A percentile compares a stretch with the other conserved stretches of the same genome.
Evolutionary conservation across 2,888 invertebrate species (phyloP).

Genomic region (Thecocarcelia acutangulata): DNA sequence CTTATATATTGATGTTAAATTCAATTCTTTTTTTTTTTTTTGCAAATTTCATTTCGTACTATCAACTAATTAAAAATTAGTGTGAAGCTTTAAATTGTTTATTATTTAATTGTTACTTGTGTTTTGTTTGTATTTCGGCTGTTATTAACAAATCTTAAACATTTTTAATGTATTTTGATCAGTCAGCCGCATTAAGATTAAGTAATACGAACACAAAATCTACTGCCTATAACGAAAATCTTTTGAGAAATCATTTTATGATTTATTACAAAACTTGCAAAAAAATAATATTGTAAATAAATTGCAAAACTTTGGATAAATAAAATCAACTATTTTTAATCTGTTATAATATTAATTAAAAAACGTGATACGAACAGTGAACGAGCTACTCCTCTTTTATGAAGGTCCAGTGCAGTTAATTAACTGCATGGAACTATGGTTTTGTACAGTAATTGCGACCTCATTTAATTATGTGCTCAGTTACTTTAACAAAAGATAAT

Average conservation of each 20-base stretch:
- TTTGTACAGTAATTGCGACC: too few species aligned
- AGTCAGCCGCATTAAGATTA: constrained; percentile 63
- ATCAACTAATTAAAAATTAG: constrained; percentile 45
- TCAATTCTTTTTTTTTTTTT: constrained; percentile 26
- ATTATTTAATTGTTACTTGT: constrained; percentile 47
- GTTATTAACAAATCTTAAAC: constrained; percentile 62
- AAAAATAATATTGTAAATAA: background rate
- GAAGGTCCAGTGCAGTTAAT: too few species aligned
- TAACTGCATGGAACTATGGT: too few species aligned
- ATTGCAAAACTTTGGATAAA: background rate
- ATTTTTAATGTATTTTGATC: constrained; percentile 61
- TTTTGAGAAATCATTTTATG: constrained; percentile 55
- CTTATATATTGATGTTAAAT: constrained; percentile 52
- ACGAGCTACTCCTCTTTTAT: too few species aligned
- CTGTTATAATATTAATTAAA: too few species aligned
- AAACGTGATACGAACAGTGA: too few species aligned
- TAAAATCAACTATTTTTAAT: background rate
- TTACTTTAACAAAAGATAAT: too few species aligned
- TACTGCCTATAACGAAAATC: constrained; percentile 53
- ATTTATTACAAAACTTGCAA: constrained; percentile 17
- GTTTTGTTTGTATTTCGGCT: constrained; percentile 42
- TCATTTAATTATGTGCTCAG: too few species aligned
- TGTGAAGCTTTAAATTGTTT: constrained; percentile 50
- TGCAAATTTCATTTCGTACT: constrained; percentile 30
- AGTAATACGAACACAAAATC: constrained; percentile 52